These are phyloP conservation scores for Ctenicera cuprea DNA, from an alignment of 2,888 invertebrate genomes.

Conservation along the genomic window DNA sequence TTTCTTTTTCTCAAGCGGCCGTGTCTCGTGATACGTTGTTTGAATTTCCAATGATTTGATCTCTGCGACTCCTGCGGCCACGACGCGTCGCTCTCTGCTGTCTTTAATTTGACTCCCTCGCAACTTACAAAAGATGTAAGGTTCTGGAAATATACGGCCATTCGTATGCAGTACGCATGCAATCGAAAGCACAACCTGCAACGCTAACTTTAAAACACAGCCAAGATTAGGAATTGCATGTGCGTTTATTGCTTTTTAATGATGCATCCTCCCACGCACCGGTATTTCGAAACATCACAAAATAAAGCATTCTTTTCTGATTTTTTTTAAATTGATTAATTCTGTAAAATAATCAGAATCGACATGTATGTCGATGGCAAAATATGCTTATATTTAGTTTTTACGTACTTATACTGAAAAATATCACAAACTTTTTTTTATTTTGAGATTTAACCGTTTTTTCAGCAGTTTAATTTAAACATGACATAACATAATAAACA, in stretches of 20 bases:
- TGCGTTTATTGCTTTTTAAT: slow-evolving; percentile 36
- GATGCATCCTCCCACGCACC: slow-evolving; percentile 15
- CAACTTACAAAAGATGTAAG: slow-evolving; percentile 47
- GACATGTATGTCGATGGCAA: no score
- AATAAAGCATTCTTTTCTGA: neutral
- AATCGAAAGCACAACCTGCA: slow-evolving; percentile 41
- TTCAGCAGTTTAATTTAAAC: no score
- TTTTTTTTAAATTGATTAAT: no score
- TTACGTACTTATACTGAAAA: no score
- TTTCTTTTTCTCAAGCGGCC: slow-evolving; percentile 61
- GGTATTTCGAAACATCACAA: neutral
- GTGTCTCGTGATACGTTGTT: slow-evolving; percentile 64
- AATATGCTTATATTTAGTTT: no score
- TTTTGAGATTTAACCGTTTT: no score
- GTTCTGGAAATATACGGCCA: slow-evolving; percentile 33
- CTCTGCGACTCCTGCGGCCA: slow-evolving; percentile 42
- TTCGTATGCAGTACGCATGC: slow-evolving; percentile 47
- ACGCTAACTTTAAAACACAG: slow-evolving; percentile 33
- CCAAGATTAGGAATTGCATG: slow-evolving; percentile 30
- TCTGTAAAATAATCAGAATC: no score
- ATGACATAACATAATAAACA: no score
- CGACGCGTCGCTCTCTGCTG: slow-evolving; percentile 44
- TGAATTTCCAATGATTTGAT: slow-evolving; percentile 63
- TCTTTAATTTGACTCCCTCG: slow-evolving; percentile 50
- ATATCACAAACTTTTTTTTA: no score